Evolutionary conservation across 2,888 invertebrate species (phyloP).

Genomic region (Spilarctia lutea): DNA sequence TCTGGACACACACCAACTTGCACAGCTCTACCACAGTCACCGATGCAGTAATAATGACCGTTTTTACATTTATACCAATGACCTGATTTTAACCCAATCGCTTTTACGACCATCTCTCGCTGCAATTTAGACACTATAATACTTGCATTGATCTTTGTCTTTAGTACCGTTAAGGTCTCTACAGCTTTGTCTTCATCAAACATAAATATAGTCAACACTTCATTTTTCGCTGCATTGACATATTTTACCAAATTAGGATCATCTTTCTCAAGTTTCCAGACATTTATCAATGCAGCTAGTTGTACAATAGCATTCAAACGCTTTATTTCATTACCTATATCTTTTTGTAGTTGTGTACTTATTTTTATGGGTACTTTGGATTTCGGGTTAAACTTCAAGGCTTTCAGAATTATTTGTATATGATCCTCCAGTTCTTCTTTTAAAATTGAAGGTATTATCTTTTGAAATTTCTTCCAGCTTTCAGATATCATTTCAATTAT

Average conservation of each 20-base stretch:
- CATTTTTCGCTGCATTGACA: slow-evolving; percentile 42
- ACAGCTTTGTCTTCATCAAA: slow-evolving; percentile 60
- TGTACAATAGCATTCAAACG: slow-evolving; percentile 68
- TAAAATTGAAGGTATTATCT: slow-evolving; percentile 36
- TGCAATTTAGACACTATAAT: slow-evolving; percentile 49
- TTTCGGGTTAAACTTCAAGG: slow-evolving; percentile 50
- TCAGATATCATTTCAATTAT: slow-evolving; percentile 66
- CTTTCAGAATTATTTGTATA: slow-evolving; percentile 55
- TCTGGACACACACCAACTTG: slow-evolving; percentile 82
- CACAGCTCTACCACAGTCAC: slow-evolving; percentile 89
- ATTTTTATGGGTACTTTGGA: slow-evolving; percentile 60
- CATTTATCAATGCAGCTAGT: slow-evolving; percentile 58
- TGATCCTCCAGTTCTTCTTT: slow-evolving; percentile 50
- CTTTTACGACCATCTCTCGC: slow-evolving; percentile 83
- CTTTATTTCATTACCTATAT: slow-evolving; percentile 69
- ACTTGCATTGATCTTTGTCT: slow-evolving; percentile 58
- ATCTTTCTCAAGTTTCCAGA: slow-evolving; percentile 24
- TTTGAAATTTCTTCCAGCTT: slow-evolving; percentile 55
- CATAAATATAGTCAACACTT: slow-evolving; percentile 54
- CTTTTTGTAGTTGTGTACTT: slow-evolving; percentile 74
- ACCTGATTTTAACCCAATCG: slow-evolving; percentile 85
- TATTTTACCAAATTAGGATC: slow-evolving; percentile 45
- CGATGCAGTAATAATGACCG: slow-evolving; percentile 89
- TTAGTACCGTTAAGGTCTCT: slow-evolving; percentile 55
- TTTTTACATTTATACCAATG: slow-evolving; percentile 92